Percentiles rank a stretch among this genome's conserved stretches.
phyloP scores from a whole-genome alignment of 1,140 invertebrate genomes.

The Pararge aegeria region DNA sequence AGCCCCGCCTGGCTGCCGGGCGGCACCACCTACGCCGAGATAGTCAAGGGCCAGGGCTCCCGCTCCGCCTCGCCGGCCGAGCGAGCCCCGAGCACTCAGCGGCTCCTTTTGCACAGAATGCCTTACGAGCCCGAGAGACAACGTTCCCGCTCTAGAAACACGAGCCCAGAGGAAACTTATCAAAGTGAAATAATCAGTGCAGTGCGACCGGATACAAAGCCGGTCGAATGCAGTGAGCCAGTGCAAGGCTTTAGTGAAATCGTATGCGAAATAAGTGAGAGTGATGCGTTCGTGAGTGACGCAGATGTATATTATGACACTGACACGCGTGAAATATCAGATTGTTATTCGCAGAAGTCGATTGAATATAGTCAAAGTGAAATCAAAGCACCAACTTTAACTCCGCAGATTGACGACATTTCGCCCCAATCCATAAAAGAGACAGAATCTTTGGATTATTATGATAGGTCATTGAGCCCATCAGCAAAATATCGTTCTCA shows the following conservation, averaged over 20 bases:
- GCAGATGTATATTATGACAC: constrained; percentile 28
- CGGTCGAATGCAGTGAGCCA: constrained; percentile 33
- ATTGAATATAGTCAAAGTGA: constrained; percentile 17
- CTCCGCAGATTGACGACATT: constrained; percentile 10
- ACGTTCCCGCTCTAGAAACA: constrained; percentile 13
- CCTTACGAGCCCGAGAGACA: constrained; percentile 24
- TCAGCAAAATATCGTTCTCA: constrained; percentile 44
- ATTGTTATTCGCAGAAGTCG: constrained; percentile 1
- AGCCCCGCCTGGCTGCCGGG: constrained; percentile 87
- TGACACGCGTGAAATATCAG: constrained; percentile 15
- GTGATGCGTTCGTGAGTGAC: constrained; percentile 34
- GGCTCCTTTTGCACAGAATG: constrained; percentile 40
- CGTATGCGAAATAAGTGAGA: constrained; percentile 40
- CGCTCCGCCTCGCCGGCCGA: constrained; percentile 53
- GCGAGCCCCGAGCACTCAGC: constrained; percentile 41
- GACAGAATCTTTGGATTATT: constrained; percentile 30
- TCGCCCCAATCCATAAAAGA: constrained; percentile 21
- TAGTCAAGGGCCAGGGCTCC: constrained; percentile 82
- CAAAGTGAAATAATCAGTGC: constrained; percentile 32
- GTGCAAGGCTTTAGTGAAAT: constrained; percentile 37
- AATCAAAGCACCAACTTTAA: constrained; percentile 1
- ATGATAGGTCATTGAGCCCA: constrained; percentile 46
- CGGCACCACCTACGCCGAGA: constrained; percentile 88
- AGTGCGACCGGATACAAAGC: constrained; percentile 26
- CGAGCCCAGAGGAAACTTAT: constrained; percentile 14